Evolutionary conservation across 92 coral and sea anemone species (phyloP), one percentile per base, ranked within the genome.

Genomic region (Ricordea florida): DNA sequence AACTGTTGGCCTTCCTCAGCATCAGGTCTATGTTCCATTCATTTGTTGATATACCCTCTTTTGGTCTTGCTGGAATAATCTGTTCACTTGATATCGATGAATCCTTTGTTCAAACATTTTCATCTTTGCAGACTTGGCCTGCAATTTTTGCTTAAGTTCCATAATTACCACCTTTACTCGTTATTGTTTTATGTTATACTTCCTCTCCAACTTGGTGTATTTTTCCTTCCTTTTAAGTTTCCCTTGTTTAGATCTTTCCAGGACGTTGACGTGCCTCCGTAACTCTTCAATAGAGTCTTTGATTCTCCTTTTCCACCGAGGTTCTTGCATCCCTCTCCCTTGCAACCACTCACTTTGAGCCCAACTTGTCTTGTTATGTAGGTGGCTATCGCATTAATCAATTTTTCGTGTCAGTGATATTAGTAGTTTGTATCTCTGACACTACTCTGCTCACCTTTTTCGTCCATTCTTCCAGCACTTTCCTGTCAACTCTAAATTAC

Each of bases 291-390:
- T 50, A 9, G 76, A 68, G 62, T 71, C 67, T 52, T 71, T 56
- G 78, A 71, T 71, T 71, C 77, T 35, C 65, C 77, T 69, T 69
- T 69, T 69, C 78, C 64, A 69, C 31, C 41, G 22, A 69, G 63
- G 77, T 33, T 53, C 77, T 69, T 53, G 66, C 47, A 42, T 43
- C 42, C 53, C 45, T 26, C 45, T 66, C 58, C 37, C 73, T 66
- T 6, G 10, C 59, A 26, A 30, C 73, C 42, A 66, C 57, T 41
- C 16, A 46, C 45, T 66, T 66, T 66, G 43, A 66, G 57, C 13
- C 72, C 72, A 65, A 65, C 72, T 49, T 65, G 35, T 59, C 66
- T 35, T 59, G 42, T 45, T 35, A 59, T 59, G 66, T 59, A 59
- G 66, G 35, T 61, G 15, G 68, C 73, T 14, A 40, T 66, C 13